Evolutionary conservation across 2,113 vertebrate species (phyloP), one percentile per base, ranked within the genome.

Genomic region (Zapornia atra): DNA sequence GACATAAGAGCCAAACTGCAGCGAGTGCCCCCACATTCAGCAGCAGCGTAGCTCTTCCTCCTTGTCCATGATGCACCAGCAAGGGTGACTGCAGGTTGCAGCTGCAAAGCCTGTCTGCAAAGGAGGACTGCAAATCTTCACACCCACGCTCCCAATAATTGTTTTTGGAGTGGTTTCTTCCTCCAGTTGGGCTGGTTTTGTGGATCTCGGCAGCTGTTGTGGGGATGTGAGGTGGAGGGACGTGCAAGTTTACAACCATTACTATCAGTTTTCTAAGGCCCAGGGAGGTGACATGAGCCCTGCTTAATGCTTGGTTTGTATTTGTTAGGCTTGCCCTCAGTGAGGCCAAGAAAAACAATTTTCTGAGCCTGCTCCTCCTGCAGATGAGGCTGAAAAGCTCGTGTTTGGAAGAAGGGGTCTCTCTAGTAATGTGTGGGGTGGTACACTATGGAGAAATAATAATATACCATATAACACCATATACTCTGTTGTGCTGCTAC

Each of bases 191-290:
- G n/a, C 59, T 92, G 21, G 7, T 72, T 86, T 69, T 69, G 24
- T 3, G 3, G 3, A 20, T 85, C 54, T 72, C 36, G 18, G 33
- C 29, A 63, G 2, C 15, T 1, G 2, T 28, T 50, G 5, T 66
- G 40, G 13, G 15, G 7, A 12, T 42, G 6, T 1, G 6, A 59
- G 17, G 4, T 48, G 16, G 34, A 71, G 8, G 44, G 29, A 48
- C n/a, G 16, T 36, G 13, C 19, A 57, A 90, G 44, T 18, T 82
- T 0, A 22, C 7, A 5, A 21, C 38, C 2, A 0, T 54, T 70
- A 3, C 19, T 59, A 1, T 70, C 0, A 0, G 31, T 12, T 75
- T 11, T 15, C 15, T 60, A 12, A 64, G 46, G 34, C 25, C 76
- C 22, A 5, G 25, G 44, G 40, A 69, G 79, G 50, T 3, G 8